Percentiles rank a stretch among this genome's conserved stretches.
phyloP scores from a whole-genome alignment of 2,113 vertebrate genomes.

The Ptilonorhynchus violaceus region DNA sequence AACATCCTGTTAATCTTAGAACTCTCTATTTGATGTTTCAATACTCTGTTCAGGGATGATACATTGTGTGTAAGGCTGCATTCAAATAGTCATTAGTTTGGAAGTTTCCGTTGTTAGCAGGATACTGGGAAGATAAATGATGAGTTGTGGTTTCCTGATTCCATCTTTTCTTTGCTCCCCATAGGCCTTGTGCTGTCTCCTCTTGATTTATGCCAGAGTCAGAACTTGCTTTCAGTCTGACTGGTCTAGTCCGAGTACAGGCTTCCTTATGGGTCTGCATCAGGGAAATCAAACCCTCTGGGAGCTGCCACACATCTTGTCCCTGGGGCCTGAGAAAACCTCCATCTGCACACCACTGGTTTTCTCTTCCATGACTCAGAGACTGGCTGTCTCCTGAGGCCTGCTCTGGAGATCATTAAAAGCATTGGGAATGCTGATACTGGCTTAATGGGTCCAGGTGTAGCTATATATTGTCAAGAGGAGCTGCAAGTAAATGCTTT shows the following conservation, averaged over 20 bases:
- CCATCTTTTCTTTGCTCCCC: constrained; percentile 19
- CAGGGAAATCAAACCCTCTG: background rate
- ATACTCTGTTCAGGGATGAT: background rate
- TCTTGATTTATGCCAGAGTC: constrained; percentile 40
- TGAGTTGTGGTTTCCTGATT: constrained; percentile 22
- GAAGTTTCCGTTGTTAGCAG: constrained; percentile 5
- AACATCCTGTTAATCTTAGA: background rate
- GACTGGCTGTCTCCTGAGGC: background rate
- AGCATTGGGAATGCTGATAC: background rate
- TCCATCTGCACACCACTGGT: background rate
- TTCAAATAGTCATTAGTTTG: constrained; percentile 30
- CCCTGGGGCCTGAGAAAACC: background rate
- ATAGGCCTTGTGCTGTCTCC: background rate
- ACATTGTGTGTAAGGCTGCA: background rate
- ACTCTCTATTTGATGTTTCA: background rate
- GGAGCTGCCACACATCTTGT: background rate
- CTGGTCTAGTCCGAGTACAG: background rate
- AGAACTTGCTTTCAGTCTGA: background rate
- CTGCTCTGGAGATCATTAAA: background rate
- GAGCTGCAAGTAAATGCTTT: background rate
- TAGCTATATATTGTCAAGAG: background rate
- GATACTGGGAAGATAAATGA: constrained; percentile 13
- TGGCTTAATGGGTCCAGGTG: background rate
- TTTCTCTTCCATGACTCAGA: background rate
- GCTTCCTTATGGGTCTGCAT: background rate